phyloP scores from a whole-genome alignment of 2,797 vertebrate genomes.

The Bradypus variegatus region DNA sequence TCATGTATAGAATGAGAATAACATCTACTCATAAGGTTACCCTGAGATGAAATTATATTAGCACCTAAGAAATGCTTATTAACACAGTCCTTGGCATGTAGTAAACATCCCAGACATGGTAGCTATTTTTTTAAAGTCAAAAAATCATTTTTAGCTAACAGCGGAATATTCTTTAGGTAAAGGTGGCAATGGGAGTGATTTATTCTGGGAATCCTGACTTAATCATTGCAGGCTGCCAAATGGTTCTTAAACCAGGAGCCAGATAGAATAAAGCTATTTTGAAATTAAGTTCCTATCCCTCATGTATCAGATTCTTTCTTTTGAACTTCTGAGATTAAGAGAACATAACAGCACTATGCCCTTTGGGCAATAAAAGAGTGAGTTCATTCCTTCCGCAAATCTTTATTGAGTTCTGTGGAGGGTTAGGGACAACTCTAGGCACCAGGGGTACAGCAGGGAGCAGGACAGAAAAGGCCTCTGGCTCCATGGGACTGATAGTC shows the following conservation, averaged over 20 bases:
- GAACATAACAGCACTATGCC: neutral
- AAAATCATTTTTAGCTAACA: conserved; percentile 3
- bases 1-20: neutral
- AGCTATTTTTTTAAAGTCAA: neutral
- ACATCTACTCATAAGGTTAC: neutral
- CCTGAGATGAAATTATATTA: conserved; percentile 2
- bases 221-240: neutral
- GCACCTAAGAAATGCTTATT: neutral
- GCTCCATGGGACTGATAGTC: neutral
- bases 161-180: neutral
- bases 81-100: neutral
- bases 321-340: neutral
- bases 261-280: neutral
- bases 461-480: neutral
- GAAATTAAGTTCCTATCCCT: neutral
- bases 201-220: neutral
- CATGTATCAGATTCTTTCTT: neutral
- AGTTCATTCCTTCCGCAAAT: neutral
- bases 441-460: neutral
- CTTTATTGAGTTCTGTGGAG: neutral
- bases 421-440: neutral
- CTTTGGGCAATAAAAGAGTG: neutral
- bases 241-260: neutral
- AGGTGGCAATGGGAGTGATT: neutral
- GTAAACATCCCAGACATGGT: neutral